Base-by-base conservation (phyloP, 2,113 vertebrate species). In the Condylura cristata region DNA sequence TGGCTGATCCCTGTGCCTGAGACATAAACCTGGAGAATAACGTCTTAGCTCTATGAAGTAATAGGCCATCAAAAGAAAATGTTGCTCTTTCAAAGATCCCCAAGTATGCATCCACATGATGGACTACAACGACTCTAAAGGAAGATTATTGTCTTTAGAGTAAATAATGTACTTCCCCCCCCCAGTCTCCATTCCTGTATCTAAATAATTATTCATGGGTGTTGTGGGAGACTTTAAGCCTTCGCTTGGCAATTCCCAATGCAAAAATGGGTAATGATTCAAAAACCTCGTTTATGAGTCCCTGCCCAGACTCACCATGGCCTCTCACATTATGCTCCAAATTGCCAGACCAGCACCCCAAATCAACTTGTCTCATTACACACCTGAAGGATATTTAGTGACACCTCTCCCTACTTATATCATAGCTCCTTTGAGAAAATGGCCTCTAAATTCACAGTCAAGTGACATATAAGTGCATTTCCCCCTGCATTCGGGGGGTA, bases 171-270 rank as follows among this genome's bases (percentile, higher is more conserved):
- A 82, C 92, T 80, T 83, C 70, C 26, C 28, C 14, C 68, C 88
- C 82, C 63, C 86, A 70, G 84, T 96, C 96, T 92, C 95, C 89
- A 83, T 90, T 87, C 92, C 82, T 95, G 32, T 92, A 90, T 97
- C 96, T 97, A 95, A 93, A 97, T 97, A 93, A 96, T 97, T 95
- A 97, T 94, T 96, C 90, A 92, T 96, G 81, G 87, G 93, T 95
- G 88, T 82, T 97, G 28, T 70, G 96, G 95, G 93, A 94, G 84
- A 90, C 76, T 76, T 97, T 96, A 95, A 95, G 78, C 81, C 72
- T 90, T 81, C 88, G 95, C 87, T 93, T 93, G 75, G 89, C 76
- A 97, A 96, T 96, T 95, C 94, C 89, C 95, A 88, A 66, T 34
- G 22, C 95, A 96, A 96, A 92, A 96, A 75, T 70, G 48, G 66